phyloP scores from a whole-genome alignment of 1,140 invertebrate genomes.

The Pygmarrhopalites habei region DNA sequence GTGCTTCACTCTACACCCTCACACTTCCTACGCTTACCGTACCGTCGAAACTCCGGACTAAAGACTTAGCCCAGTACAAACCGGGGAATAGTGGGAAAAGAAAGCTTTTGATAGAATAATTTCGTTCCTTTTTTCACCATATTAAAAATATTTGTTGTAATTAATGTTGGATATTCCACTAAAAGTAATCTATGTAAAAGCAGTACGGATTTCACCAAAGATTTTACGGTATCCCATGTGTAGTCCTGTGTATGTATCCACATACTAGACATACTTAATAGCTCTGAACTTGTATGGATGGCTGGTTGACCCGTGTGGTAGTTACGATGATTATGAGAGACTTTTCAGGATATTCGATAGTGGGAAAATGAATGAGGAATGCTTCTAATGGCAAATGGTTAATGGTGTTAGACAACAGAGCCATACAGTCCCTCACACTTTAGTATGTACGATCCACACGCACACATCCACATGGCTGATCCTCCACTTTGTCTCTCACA shows the following conservation, averaged over 20 bases:
- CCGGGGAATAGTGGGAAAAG: no score
- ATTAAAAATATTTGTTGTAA: background rate
- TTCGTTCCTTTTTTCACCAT: background rate
- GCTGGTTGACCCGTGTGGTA: background rate
- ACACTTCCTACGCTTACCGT: no score
- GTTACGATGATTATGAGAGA: background rate
- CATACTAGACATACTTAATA: no score
- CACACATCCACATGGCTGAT: background rate
- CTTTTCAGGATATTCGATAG: background rate
- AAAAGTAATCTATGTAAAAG: background rate
- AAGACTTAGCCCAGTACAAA: no score
- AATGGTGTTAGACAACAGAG: background rate
- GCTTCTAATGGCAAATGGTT: background rate
- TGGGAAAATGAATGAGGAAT: no score
- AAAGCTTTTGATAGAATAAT: background rate
- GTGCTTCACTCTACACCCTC: no score
- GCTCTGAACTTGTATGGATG: no score
- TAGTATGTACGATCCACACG: background rate
- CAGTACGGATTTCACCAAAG: background rate
- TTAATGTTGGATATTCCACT: background rate
- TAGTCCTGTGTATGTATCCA: background rate
- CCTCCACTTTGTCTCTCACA: background rate
- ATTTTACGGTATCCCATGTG: background rate
- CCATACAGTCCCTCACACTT: background rate
- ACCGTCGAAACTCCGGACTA: no score